Evolutionary conservation across 2,888 invertebrate genomes (phyloP), one percentile per base, ranked within the genome.

Genomic region (Dolichomitus sp.): DNA sequence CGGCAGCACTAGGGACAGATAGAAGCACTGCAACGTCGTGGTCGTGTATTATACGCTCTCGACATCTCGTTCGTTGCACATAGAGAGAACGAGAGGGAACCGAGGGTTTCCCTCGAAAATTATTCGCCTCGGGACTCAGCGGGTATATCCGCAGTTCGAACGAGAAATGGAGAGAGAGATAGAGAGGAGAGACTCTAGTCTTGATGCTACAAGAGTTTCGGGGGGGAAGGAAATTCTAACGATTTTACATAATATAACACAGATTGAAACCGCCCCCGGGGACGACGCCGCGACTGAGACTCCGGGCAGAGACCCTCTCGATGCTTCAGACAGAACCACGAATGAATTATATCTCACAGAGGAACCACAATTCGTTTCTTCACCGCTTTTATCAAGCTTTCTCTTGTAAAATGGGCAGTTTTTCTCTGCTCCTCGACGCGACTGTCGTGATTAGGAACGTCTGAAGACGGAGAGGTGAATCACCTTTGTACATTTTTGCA

Each of bases 221-320:
- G 40, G 54, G 27, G 61, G 52, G 54, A 40, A 17, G 72, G 83
- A 84, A 84, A 82, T 76, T 88, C 87, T 88, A 87, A 88, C 87
- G 87, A 88, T 88, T 89, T 88, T 88, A 87, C 89, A 89, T 88
- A 88, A 89, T 85, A 83, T 80, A 83, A 86, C 88, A 87, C 88
- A 89, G 89, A 88, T 89, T 89, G 89, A 89, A 87, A 84, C 85
- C 77, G 83, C 83, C 83, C 76, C 68, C 68, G 76, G 83, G 83
- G 50, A 82, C 66, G 30, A 50, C 52, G 80, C 37, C 59, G 48
- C 27, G 52, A 70, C 59, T 30, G 27, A 66, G 40, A 61, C 48
- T 33, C 4, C 61, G 12, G n/a, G 54, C 52, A 40, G 9, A 42
- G 42, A 61, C 12, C 27, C 77, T 66, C 69, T 75, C 84, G 81